These are phyloP conservation scores for Anomalospiza imberbis DNA, from an alignment of 2,797 vertebrate species.

Conservation along the genomic window DNA sequence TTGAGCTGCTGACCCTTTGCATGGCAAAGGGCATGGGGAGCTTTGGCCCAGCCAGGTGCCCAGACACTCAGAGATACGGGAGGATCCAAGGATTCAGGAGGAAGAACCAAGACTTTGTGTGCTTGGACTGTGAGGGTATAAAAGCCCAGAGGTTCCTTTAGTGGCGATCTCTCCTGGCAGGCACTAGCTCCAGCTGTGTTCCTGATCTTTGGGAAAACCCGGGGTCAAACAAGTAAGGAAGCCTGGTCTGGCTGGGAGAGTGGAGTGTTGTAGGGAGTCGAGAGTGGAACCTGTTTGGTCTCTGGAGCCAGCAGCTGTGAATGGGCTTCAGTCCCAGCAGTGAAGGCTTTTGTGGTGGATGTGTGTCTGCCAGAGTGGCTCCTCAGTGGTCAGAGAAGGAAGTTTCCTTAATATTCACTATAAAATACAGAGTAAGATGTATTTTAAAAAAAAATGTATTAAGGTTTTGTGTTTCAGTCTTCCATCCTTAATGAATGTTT, in stretches of 20 bases:
- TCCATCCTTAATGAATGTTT: not conserved
- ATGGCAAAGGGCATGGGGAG: no score
- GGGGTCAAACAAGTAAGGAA: rapidly evolving
- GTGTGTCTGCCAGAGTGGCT: not conserved
- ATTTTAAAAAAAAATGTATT: no score
- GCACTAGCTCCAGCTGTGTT: not conserved
- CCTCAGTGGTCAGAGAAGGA: not conserved
- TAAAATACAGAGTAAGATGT: not conserved
- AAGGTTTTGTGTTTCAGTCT: not conserved
- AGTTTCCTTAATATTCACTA: not conserved
- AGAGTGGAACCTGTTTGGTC: no score
- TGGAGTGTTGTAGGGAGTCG: not conserved
- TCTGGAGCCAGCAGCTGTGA: not conserved
- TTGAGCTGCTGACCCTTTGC: no score
- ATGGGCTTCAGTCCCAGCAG: not conserved
- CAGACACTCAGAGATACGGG: no score
- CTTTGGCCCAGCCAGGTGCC: no score
- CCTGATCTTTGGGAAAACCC: not conserved
- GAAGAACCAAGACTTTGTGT: not conserved
- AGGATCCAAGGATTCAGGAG: no score
- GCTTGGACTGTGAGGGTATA: not conserved
- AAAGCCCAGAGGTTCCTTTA: no score
- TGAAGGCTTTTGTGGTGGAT: not conserved
- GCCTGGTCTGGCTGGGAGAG: not conserved
- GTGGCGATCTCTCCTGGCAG: no score